A percentile compares a stretch with the other conserved stretches of the same genome.
Evolutionary conservation across 2,888 invertebrate genomes (phyloP).

Genomic region (Tipula unca): DNA sequence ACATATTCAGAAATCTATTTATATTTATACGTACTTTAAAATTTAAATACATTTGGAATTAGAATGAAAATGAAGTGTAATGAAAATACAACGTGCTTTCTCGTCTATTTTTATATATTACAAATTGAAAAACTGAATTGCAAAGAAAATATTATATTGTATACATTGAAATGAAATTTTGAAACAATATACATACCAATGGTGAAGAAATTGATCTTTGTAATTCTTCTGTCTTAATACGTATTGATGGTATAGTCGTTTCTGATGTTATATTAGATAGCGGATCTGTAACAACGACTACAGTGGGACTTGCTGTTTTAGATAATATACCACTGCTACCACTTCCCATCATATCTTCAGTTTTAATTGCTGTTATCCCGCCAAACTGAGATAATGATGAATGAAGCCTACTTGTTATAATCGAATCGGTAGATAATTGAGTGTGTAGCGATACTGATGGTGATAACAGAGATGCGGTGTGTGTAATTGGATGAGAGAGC

Average conservation of each 20-base stretch:
- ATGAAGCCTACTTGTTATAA: neutral
- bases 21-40: no score
- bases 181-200: conserved; percentile 42
- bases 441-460: neutral
- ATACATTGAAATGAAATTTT: neutral
- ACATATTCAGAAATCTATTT: no score
- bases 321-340: conserved; percentile 28
- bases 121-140: neutral
- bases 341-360: conserved; percentile 17
- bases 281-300: conserved; percentile 35
- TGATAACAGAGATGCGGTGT: conserved; percentile 22
- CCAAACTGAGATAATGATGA: conserved; percentile 23
- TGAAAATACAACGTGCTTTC: no score
- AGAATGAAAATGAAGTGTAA: no score
- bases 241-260: conserved; percentile 35
- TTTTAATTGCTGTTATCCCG: conserved; percentile 20
- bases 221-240: conserved; percentile 51
- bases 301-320: conserved; percentile 38
- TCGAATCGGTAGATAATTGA: conserved; percentile 15
- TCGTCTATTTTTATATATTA: neutral
- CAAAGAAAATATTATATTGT: neutral
- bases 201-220: conserved; percentile 54
- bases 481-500: conserved; percentile 44
- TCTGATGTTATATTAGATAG: conserved; percentile 34
- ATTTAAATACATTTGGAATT: no score